A percentile compares a stretch with the other conserved stretches of the same genome.
Evolutionary conservation across 2,797 vertebrate genomes (phyloP).

Genomic region (Urocyon cinereoargenteus): DNA sequence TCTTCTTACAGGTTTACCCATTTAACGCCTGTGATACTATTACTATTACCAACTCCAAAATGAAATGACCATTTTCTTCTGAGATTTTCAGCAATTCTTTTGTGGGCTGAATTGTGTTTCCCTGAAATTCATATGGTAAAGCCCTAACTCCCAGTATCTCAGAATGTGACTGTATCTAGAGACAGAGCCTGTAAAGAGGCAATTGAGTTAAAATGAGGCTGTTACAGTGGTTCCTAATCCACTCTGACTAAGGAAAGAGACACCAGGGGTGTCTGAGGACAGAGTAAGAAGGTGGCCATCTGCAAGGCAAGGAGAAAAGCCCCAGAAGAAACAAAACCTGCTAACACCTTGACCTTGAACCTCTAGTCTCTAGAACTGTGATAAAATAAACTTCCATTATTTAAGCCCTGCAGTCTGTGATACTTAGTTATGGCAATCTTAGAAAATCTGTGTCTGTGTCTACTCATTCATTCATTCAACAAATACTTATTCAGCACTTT

Average conservation of each 20-base stretch:
- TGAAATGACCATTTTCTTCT: neutral
- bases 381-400: neutral
- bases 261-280: neutral
- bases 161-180: neutral
- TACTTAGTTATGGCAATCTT: neutral
- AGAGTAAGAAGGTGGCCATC: neutral
- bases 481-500: neutral
- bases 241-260: neutral
- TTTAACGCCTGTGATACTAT: neutral
- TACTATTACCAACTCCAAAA: slow-evolving; percentile 14
- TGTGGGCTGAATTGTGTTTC: neutral
- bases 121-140: neutral
- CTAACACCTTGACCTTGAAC: neutral
- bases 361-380: neutral
- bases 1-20: neutral
- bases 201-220: neutral
- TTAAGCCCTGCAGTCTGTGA: too few relatives aligned
- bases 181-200: neutral
- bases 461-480: neutral
- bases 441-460: neutral
- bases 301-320: neutral
- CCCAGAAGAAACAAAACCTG: neutral
- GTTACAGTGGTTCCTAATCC: neutral
- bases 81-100: neutral
- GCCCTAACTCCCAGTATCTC: neutral